A percentile compares a stretch with the other conserved stretches of the same genome.
These are phyloP conservation scores for Platycercus adscitus DNA, from an alignment of 2,113 vertebrate genomes.

Conservation along the genomic window DNA sequence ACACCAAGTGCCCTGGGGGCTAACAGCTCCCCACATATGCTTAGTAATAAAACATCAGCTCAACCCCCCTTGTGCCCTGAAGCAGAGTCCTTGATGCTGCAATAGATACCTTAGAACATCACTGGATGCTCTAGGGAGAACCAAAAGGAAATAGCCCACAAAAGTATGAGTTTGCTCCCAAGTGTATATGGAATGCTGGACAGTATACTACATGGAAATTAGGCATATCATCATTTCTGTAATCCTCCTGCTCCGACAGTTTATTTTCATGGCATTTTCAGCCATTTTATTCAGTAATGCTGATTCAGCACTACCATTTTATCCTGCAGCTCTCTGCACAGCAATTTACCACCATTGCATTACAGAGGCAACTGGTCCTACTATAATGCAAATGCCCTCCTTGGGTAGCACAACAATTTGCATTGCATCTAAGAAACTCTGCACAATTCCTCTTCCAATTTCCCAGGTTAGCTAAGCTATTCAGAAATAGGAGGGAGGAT, in stretches of 20 bases:
- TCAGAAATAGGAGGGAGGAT: background rate
- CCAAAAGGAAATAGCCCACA: background rate
- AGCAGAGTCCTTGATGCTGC: background rate
- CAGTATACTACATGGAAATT: background rate
- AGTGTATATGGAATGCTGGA: background rate
- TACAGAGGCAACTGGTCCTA: background rate
- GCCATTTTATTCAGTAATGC: slow-evolving; percentile 5
- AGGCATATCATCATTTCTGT: background rate
- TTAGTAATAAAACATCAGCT: background rate
- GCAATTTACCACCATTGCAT: background rate
- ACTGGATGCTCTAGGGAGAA: fast-evolving
- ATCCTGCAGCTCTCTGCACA: slow-evolving; percentile 17
- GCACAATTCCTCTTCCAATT: background rate
- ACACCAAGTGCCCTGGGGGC: background rate
- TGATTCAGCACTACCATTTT: slow-evolving; percentile 33
- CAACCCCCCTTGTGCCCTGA: background rate
- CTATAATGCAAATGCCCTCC: background rate
- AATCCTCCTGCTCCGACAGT: background rate
- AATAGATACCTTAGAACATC: background rate
- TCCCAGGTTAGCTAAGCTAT: background rate
- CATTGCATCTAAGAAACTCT: background rate
- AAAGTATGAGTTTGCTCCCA: background rate
- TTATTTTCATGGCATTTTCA: slow-evolving; percentile 4
- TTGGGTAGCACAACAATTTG: background rate
- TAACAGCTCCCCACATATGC: background rate